These are phyloP conservation scores for Cosmia trapezina DNA, from an alignment of 2,888 invertebrate genomes.

Conservation along the genomic window DNA sequence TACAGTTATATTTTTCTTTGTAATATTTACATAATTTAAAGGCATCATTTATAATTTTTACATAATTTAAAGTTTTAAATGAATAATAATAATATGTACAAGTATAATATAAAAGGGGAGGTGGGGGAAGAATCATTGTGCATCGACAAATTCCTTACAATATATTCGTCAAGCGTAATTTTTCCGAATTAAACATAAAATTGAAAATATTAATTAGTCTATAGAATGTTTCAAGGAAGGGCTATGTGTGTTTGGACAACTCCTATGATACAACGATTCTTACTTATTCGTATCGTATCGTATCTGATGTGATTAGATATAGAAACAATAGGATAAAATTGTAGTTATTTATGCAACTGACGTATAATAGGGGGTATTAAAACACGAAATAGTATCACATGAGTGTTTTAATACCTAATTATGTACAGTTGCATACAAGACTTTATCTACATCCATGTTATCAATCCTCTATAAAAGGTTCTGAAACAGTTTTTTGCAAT, in stretches of 20 bases:
- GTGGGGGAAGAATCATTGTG: neutral
- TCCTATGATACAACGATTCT: slow-evolving; percentile 58
- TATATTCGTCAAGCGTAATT: neutral
- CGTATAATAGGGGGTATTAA: no score
- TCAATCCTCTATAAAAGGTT: no score
- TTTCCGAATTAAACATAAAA: neutral
- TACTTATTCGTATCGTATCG: slow-evolving; percentile 12
- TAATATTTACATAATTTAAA: neutral
- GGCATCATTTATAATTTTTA: neutral
- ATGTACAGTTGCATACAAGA: no score
- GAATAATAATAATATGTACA: neutral
- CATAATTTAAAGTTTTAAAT: neutral
- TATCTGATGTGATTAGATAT: slow-evolving; percentile 20
- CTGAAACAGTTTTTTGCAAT: no score
- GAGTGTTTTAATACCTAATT: no score
- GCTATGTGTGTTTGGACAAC: slow-evolving; percentile 49
- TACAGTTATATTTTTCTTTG: no score
- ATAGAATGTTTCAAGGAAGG: slow-evolving; percentile 33
- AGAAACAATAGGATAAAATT: neutral
- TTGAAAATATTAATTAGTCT: neutral
- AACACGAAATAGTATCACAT: no score
- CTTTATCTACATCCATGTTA: no score
- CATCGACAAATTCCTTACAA: neutral
- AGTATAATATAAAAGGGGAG: neutral
- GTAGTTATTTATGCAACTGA: no score